These are phyloP conservation scores for Agriopis leucophaearia DNA, from an alignment of 2,888 invertebrate genomes.

Conservation along the genomic window DNA sequence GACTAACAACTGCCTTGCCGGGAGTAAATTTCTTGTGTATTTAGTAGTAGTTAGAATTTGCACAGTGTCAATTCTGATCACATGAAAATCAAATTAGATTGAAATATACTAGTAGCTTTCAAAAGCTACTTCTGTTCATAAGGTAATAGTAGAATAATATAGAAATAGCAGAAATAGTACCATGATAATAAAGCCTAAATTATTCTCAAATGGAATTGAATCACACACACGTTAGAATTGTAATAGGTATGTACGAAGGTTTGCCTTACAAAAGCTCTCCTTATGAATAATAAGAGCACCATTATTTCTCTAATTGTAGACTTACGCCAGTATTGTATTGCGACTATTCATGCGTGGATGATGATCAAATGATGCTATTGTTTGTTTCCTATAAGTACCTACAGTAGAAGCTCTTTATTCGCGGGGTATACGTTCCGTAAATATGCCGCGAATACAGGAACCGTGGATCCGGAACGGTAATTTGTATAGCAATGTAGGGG, in stretches of 20 bases:
- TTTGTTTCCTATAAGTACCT: slow-evolving; percentile 22
- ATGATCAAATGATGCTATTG: slow-evolving; percentile 37
- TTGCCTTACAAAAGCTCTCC: slow-evolving; percentile 28
- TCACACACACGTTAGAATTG: slow-evolving; percentile 4
- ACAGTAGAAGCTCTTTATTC: too few relatives aligned
- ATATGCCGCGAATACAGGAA: too few relatives aligned
- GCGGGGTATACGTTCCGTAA: too few relatives aligned
- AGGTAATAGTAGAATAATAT: background rate
- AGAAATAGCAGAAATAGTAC: background rate
- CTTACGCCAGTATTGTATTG: slow-evolving; percentile 34
- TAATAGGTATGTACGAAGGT: slow-evolving; percentile 29
- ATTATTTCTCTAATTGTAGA: slow-evolving; percentile 44
- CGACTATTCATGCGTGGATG: slow-evolving; percentile 34
- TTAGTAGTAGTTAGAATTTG: too few relatives aligned
- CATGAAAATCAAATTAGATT: background rate
- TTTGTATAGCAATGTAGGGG: too few relatives aligned
- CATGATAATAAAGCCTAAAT: slow-evolving; percentile 6
- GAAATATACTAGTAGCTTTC: background rate
- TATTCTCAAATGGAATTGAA: slow-evolving; percentile 11
- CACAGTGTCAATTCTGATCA: too few relatives aligned
- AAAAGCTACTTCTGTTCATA: background rate
- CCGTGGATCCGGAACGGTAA: too few relatives aligned
- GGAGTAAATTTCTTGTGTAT: too few relatives aligned
- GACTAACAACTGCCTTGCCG: too few relatives aligned
- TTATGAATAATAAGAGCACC: slow-evolving; percentile 38